These are phyloP conservation scores for Cabera pusaria DNA, from an alignment of 2,888 invertebrate genomes.

Conservation along the genomic window DNA sequence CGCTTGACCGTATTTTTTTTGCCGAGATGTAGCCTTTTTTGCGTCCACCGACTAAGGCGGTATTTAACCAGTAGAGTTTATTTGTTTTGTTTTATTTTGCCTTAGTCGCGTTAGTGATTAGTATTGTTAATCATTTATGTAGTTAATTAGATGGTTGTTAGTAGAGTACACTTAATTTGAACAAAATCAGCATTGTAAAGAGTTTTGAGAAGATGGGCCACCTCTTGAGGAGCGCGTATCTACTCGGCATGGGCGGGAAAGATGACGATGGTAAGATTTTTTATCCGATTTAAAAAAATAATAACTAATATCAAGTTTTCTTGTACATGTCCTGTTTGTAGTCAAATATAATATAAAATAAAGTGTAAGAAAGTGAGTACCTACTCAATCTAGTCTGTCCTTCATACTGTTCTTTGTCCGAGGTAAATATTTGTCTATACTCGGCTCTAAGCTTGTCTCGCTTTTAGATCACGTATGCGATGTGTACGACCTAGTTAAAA, in stretches of 20 bases:
- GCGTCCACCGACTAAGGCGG: constrained; percentile 72
- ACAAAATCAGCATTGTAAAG: constrained; percentile 71
- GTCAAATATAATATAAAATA: too few species aligned
- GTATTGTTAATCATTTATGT: constrained; percentile 30
- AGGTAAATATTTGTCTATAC: constrained; percentile 17
- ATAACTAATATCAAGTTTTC: too few species aligned
- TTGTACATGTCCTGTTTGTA: too few species aligned
- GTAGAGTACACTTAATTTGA: constrained; percentile 58
- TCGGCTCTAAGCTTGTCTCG: constrained; percentile 4
- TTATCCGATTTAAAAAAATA: too few species aligned
- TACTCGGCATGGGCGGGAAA: constrained; percentile 63
- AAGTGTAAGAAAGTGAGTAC: too few species aligned
- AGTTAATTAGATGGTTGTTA: constrained; percentile 40
- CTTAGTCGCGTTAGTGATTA: constrained; percentile 36
- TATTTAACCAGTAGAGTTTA: constrained; percentile 43
- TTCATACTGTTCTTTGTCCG: constrained; percentile 1
- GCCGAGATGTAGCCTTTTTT: constrained; percentile 76
- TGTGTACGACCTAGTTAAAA: too few species aligned
- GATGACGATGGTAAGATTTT: constrained; percentile 58
- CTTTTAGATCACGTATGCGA: constrained; percentile 13
- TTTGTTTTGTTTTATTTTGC: constrained; percentile 33
- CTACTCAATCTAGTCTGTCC: too few species aligned
- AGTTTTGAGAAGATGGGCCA: constrained; percentile 65
- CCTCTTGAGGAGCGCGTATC: constrained; percentile 67
- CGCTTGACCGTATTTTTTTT: constrained; percentile 41